Base-by-base conservation (phyloP, 2,888 invertebrate species). In the Drosophila lacicola region DNA sequence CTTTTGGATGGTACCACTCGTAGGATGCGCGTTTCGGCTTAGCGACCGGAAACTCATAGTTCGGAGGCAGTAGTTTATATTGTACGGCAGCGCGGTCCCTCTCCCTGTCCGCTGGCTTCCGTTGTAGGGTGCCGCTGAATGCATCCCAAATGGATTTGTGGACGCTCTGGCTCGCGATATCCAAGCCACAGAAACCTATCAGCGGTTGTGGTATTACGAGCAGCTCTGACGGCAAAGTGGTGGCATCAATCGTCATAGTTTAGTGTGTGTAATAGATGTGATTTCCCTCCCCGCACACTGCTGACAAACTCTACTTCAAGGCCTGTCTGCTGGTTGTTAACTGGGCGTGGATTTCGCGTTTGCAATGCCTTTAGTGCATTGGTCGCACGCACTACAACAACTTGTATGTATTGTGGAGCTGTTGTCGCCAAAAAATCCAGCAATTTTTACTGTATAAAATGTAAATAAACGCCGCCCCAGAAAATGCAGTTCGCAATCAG, bases 111-210 rank as follows among this genome's bases (percentile, higher is more conserved):
- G 95, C 93, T 41, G 87, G 69, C 70, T 96, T 94, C 36, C 97
- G 94, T 91, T 96, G 82, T 21, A 84, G 49, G 17, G 70, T 96
- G 89, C 95, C 95, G 78, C 95, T 96, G 91, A 99, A 98, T 6
- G 97, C 96, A 90, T 98, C 98, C 98, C 98, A 98, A 91, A 99
- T 96, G 51, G 96, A 95, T 91, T 97, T 96, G 92, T 99, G 98
- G 45, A 97, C 94, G 3, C 96, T 95, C 93, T 98, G 98, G 90
- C 96, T 96, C 41, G 95, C 93, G 10, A 96, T 94, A 91, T 99
- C 98, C 69, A 99, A 93, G 14, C 99, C 99, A 73, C 96, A 95
- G 57, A 99, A 94, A 36, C 96, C 97, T 61, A 99, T 95, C 66
- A 98, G 93, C 53, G 98, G 97, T 90, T 96, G 94, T 36, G 99